Evolutionary conservation across 2,888 invertebrate genomes (phyloP).

Genomic region (Sphaerophoria rueppellii): DNA sequence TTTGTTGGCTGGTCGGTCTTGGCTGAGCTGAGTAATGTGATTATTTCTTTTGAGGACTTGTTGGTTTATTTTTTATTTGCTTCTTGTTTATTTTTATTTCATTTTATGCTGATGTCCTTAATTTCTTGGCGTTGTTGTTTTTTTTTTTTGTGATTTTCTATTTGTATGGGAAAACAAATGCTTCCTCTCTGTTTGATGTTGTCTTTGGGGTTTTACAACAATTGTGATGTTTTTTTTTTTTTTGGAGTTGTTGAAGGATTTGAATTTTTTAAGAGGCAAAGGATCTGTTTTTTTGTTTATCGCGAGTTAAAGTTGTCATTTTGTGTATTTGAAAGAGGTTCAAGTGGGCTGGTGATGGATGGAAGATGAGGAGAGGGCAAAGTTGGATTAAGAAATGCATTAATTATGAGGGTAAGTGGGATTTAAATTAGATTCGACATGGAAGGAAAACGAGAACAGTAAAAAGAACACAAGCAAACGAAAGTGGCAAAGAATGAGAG

Average conservation of each 20-base stretch:
- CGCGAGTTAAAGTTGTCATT: conserved; percentile 55
- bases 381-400: conserved; percentile 55
- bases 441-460: not conserved
- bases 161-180: conserved; percentile 41
- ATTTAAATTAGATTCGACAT: conserved; percentile 56
- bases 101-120: conserved; percentile 35
- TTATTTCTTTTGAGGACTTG: conserved; percentile 61
- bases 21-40: conserved; percentile 64
- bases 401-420: conserved; percentile 67
- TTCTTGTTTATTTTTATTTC: conserved; percentile 2
- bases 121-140: not conserved
- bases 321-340: conserved; percentile 31
- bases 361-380: not conserved
- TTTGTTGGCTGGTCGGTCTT: conserved; percentile 44
- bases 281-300: conserved; percentile 13
- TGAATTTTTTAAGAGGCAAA: conserved; percentile 47
- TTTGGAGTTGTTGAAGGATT: conserved; percentile 13
- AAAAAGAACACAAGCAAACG: not conserved
- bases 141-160: conserved; percentile 20
- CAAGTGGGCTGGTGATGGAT: not conserved
- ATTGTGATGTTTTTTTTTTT: conserved; percentile 29
- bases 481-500: not conserved
- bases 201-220: conserved; percentile 45
- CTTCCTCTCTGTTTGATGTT: conserved; percentile 45
- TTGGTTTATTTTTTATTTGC: conserved; percentile 8